Evolutionary conservation across 2,888 invertebrate species (phyloP), one percentile per base, ranked within the genome.

Genomic region (Micoletzkya japonica): DNA sequence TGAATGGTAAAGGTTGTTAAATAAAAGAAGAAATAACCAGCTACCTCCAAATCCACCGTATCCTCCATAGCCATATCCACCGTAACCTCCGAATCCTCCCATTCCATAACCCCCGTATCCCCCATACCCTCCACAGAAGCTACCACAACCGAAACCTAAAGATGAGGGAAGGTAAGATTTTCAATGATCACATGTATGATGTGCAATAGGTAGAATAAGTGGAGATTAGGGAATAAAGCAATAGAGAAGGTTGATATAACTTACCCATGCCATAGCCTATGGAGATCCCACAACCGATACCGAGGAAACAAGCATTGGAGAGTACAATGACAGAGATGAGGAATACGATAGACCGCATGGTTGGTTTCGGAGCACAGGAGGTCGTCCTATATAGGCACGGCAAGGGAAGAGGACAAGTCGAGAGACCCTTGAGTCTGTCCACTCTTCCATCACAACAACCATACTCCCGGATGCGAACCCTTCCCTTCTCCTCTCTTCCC

Each of bases 241-340:
- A 52, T 6, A n/a, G n/a, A n/a, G 6, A n/a, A 52, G n/a, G n/a
- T n/a, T n/a, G n/a, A n/a, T n/a, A n/a, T n/a, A n/a, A n/a, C n/a
- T n/a, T n/a, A 26, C 58, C 58, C 36, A 30, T 36, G 30, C 64
- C 64, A 10, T 52, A 7, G 6, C 64, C 64, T 34, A 64, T 64
- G 24, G 52, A 50, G 36, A 50, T 52, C n/a, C 64, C 64, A 52
- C 50, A 32, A 20, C 64, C 64, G 36, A 64, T 64, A n/a, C 64
- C 64, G n/a, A 50, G 32, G 36, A 64, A 64, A 52, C 64, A 64
- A 28, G 64, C 64, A 52, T 64, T 64, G 28, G 36, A 28, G 32
- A 28, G 14, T 32, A 64, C n/a, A 44, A 64, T 50, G 14, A 64
- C 36, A 6, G 28, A 52, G 6, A 36, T 52, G 2, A 64, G 36